Conservation (phyloP, 2,113 vertebrate species). For the Clupea harengus region DNA sequence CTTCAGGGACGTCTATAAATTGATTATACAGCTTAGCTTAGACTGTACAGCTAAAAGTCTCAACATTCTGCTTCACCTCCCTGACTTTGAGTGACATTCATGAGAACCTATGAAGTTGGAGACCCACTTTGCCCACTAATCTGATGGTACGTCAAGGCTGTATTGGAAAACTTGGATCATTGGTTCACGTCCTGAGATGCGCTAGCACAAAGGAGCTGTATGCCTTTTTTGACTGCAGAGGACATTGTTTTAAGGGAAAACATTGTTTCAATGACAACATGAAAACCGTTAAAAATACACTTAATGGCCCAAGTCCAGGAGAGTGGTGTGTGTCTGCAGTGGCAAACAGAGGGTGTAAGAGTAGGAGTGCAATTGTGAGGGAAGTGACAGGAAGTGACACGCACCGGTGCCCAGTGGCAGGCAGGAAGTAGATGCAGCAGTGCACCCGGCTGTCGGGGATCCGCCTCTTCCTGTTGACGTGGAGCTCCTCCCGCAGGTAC, state of each 20-base stretch:
- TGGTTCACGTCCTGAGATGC: background rate
- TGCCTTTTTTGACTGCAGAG: too few relatives aligned
- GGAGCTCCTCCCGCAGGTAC: conserved; percentile 88
- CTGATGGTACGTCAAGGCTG: background rate
- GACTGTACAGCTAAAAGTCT: background rate
- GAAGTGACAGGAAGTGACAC: conserved; percentile 39
- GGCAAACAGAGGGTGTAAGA: background rate
- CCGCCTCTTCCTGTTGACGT: conserved; percentile 84
- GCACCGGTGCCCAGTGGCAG: conserved; percentile 92
- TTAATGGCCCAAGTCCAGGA: background rate
- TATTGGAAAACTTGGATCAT: background rate
- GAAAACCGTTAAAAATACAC: background rate
- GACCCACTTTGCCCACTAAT: background rate
- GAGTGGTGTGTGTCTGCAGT: background rate
- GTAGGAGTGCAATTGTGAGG: background rate
- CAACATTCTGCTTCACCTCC: too few relatives aligned
- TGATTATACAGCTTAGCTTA: background rate
- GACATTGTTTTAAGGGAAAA: background rate
- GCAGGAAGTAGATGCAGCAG: conserved; percentile 91
- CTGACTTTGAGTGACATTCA: too few relatives aligned
- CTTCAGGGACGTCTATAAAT: background rate
- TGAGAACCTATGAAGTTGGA: too few relatives aligned
- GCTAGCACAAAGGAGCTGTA: too few relatives aligned
- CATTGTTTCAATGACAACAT: background rate
- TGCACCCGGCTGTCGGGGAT: conserved; percentile 93